phyloP scores from a whole-genome alignment of 37 sponge, comb jelly and placozoan species.

The Axinella damicornis region DNA sequence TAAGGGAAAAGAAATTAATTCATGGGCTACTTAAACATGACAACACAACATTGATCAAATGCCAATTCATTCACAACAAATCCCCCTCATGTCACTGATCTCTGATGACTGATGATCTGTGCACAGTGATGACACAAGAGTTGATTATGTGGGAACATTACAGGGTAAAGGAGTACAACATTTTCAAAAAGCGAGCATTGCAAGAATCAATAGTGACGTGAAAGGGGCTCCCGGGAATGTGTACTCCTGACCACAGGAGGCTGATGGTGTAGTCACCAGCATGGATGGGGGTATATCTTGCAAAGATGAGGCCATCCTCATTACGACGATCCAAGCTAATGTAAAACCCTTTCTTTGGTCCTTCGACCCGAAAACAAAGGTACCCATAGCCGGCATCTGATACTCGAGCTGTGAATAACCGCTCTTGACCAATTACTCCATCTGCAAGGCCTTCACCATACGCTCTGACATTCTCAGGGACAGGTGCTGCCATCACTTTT shows the following conservation, averaged over 20 bases:
- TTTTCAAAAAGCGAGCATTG: too few relatives aligned
- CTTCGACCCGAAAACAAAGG: conserved; percentile 70
- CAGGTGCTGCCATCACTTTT: conserved; percentile 56
- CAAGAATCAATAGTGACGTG: too few relatives aligned
- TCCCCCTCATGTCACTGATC: too few relatives aligned
- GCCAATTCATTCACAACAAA: too few relatives aligned
- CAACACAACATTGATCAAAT: too few relatives aligned
- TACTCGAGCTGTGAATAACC: conserved; percentile 55
- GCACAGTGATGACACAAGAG: too few relatives aligned
- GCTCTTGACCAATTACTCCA: conserved; percentile 58
- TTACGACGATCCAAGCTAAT: conserved; percentile 55
- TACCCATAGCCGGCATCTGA: conserved; percentile 77
- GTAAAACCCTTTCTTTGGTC: conserved; percentile 76
- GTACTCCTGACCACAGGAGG: conserved; percentile 75
- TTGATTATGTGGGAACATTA: too few relatives aligned
- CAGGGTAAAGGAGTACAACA: too few relatives aligned
- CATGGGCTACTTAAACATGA: too few relatives aligned
- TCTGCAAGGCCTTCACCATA: conserved; percentile 58
- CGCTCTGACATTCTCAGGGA: conserved; percentile 68
- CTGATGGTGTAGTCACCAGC: conserved; percentile 65
- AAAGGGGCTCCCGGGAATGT: conserved; percentile 83
- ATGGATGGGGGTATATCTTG: conserved; percentile 72
- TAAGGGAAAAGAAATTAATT: too few relatives aligned
- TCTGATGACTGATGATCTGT: too few relatives aligned
- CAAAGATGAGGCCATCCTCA: conserved; percentile 51